Conservation (phyloP, 2,113 vertebrate species). For the Rousettus leschenaultii region DNA sequence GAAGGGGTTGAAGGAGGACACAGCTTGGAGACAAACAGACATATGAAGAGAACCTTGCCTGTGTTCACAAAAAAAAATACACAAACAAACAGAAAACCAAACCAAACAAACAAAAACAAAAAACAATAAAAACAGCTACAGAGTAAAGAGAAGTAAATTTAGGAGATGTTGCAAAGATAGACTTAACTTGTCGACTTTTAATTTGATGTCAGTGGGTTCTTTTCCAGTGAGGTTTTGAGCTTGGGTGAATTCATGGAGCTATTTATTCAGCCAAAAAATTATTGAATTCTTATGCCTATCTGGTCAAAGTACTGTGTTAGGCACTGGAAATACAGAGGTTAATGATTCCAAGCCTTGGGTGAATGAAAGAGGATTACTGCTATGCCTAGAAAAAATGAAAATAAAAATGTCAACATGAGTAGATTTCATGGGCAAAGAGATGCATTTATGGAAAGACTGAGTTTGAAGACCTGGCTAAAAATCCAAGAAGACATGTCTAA, state of each 20-base stretch:
- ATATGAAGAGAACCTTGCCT: not conserved
- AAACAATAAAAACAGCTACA: not conserved
- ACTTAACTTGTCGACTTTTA: not conserved
- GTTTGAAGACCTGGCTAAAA: not conserved
- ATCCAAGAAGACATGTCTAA: not conserved
- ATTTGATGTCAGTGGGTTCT: not conserved
- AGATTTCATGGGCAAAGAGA: not conserved
- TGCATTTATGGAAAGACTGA: not conserved
- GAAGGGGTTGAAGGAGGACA: not conserved
- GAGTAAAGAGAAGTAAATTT: not conserved
- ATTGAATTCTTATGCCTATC: not conserved
- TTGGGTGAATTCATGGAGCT: not conserved
- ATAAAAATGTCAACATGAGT: not conserved
- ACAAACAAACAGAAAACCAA: not conserved
- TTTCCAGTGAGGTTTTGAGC: not conserved
- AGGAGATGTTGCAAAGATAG: not conserved
- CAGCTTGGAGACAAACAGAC: not conserved
- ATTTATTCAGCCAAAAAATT: not conserved
- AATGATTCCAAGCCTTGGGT: not conserved
- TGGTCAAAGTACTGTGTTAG: not conserved
- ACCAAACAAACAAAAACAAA: too few relatives aligned
- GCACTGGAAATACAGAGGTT: not conserved
- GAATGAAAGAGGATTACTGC: not conserved
- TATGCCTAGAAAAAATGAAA: not conserved
- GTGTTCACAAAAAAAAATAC: not conserved